Conservation (phyloP, 1,140 invertebrate species). For the Phortica variegata region DNA sequence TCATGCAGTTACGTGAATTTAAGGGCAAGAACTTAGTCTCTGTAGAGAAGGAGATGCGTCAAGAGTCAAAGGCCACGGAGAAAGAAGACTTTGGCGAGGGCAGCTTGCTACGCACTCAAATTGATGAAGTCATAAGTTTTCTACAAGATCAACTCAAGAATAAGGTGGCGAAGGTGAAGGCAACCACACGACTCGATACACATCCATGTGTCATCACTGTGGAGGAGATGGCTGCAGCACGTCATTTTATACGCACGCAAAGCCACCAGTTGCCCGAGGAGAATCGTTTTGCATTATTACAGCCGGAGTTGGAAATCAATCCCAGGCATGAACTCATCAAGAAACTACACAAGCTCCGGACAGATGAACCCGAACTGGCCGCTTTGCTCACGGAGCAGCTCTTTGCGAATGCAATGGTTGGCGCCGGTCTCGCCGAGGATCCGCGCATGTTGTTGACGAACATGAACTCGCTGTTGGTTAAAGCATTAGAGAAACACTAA, state of each 20-base stretch:
- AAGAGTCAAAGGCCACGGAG: constrained; percentile 62
- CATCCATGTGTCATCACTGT: constrained; percentile 95
- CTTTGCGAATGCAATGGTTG: constrained; percentile 92
- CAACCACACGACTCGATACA: constrained; percentile 78
- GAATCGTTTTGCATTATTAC: constrained; percentile 80
- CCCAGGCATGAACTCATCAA: constrained; percentile 90
- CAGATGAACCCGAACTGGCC: constrained; percentile 76
- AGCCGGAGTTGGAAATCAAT: constrained; percentile 93
- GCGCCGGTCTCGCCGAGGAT: constrained; percentile 92
- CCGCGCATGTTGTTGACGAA: constrained; percentile 78
- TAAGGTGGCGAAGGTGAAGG: constrained; percentile 77
- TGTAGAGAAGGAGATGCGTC: constrained; percentile 91
- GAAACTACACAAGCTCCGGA: constrained; percentile 77
- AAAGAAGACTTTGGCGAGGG: constrained; percentile 62
- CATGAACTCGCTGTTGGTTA: constrained; percentile 83
- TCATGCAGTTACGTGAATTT: constrained; percentile 87
- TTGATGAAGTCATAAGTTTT: constrained; percentile 76
- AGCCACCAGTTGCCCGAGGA: constrained; percentile 82
- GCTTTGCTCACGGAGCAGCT: constrained; percentile 86
- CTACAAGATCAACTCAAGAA: constrained; percentile 73
- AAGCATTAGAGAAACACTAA: constrained; percentile 81
- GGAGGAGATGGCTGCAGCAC: constrained; percentile 91
- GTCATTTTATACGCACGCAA: constrained; percentile 91
- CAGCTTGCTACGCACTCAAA: constrained; percentile 70
- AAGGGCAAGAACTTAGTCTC: constrained; percentile 78